Evolutionary conservation across 1,140 invertebrate species (phyloP).

Genomic region (Drosophila azteca): DNA sequence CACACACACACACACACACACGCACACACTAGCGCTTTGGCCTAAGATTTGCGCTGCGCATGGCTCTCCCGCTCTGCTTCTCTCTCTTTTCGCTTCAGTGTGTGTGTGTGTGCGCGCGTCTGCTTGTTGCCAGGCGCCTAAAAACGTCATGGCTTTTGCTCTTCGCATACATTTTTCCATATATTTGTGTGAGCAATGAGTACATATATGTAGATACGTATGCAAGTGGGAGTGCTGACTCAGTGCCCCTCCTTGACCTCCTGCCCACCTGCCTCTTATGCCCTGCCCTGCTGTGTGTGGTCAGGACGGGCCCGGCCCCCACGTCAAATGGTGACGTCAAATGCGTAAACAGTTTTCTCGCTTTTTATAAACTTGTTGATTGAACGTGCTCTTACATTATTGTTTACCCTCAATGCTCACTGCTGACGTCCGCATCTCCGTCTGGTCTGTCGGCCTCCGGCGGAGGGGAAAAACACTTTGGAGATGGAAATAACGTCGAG

Average conservation of each 20-base stretch:
- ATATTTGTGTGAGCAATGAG: slow-evolving; percentile 40
- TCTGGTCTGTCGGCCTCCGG: slow-evolving; percentile 16
- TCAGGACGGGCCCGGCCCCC: slow-evolving; percentile 36
- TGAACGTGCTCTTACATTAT: slow-evolving; percentile 10
- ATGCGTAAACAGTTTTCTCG: slow-evolving; percentile 45
- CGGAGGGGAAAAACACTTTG: slow-evolving; percentile 21
- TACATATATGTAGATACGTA: slow-evolving; percentile 5
- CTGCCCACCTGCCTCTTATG: neutral
- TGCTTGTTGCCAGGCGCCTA: slow-evolving; percentile 48
- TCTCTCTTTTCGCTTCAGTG: neutral
- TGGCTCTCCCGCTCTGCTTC: slow-evolving; percentile 21
- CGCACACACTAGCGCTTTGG: neutral
- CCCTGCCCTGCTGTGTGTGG: neutral
- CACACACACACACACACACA: slow-evolving; percentile 1
- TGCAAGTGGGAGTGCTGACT: slow-evolving; percentile 18
- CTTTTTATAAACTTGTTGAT: slow-evolving; percentile 62
- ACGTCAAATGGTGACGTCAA: slow-evolving; percentile 56
- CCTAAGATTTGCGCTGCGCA: slow-evolving; percentile 25
- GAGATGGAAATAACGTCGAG: too few species aligned
- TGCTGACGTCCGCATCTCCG: slow-evolving; percentile 17
- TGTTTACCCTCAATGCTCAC: slow-evolving; percentile 28
- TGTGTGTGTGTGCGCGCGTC: neutral
- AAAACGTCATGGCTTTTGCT: slow-evolving; percentile 58
- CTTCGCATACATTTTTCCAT: slow-evolving; percentile 54
- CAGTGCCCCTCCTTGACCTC: slow-evolving; percentile 26